Evolutionary conservation across 2,797 vertebrate genomes (phyloP).

Genomic region (Cichlasoma orientale): DNA sequence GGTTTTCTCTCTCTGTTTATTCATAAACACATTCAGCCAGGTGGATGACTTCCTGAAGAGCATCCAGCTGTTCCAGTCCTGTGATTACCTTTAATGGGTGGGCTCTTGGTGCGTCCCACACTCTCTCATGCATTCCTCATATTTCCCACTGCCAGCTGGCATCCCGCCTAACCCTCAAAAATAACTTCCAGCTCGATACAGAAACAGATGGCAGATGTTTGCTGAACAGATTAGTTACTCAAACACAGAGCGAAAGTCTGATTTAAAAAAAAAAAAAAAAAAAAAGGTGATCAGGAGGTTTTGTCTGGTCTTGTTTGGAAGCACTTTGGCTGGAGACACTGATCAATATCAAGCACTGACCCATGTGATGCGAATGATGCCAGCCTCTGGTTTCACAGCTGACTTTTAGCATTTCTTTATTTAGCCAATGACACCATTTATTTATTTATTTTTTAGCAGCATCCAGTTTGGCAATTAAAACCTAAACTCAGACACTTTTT

Average conservation of each 20-base stretch:
- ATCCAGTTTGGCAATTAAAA: background rate
- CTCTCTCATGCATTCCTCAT: constrained; percentile 49
- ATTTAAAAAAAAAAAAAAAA: background rate
- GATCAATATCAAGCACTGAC: constrained; percentile 31
- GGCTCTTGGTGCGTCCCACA: constrained; percentile 37
- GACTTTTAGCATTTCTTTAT: background rate
- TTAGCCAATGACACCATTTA: background rate
- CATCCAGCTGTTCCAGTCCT: constrained; percentile 24
- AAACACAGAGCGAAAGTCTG: constrained; percentile 14
- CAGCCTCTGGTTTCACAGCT: background rate
- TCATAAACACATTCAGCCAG: background rate
- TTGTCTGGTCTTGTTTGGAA: background rate
- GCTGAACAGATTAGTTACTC: constrained; percentile 40
- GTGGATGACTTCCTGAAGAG: constrained; percentile 23
- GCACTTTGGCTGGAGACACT: background rate
- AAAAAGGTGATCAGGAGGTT: constrained; percentile 25
- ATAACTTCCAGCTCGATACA: constrained; percentile 40
- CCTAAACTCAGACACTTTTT: background rate
- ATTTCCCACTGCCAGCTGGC: constrained; percentile 57
- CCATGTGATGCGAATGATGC: background rate
- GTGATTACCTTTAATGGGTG: constrained; percentile 27
- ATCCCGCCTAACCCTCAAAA: constrained; percentile 38
- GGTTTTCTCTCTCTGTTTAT: constrained; percentile 1
- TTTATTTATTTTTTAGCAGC: background rate
- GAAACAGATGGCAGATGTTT: constrained; percentile 55